Base-by-base conservation (phyloP, 2,888 invertebrate species). In the Podabrus alpinus region DNA sequence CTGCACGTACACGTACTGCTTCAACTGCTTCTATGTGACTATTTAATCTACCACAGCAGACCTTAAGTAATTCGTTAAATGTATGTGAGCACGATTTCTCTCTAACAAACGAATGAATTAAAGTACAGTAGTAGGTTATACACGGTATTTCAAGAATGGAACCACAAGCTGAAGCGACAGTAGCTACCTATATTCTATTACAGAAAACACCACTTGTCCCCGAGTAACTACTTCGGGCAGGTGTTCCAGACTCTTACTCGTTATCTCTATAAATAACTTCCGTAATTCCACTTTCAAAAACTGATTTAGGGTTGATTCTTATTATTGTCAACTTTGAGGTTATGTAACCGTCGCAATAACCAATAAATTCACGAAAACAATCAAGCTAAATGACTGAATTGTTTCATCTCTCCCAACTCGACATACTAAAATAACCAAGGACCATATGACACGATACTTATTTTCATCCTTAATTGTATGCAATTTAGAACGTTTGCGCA, bases 1-100 rank as follows among this genome's bases (percentile, higher is more conserved):
- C 45, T 64, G 70, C 70, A 71, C 70, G 70, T 71, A 71, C 45
- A 21, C 62, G 19, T 64, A 64, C 45, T 64, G 70, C 70, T 71
- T 71, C 64, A 71, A 71, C 70, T 59, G 19, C 29, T 71, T 71
- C 62, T 62, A 71, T 71, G 64, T 45, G 15, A 45, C 64, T 71
- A 71, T 29, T 45, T n/a, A 45, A 64, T 71, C 64, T 71, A 64
- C 45, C 62, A 19, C 19, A 71, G 15, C 64, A 64, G 17, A 64
- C 45, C 15, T 62, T 21, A n/a, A 15, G 70, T 71, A 71, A 71
- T 71, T 17, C 16, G 29, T 15, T 71, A 62, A 19, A 59, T 45
- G 25, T 71, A 45, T 45, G 70, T 64, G 60, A 64, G 21, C 62
- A 64, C 62, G 62, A 64, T 64, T 64, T 64, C 21, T 45, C 45